Base-by-base conservation (phyloP, 2,888 invertebrate species). In the Biston betularia region DNA sequence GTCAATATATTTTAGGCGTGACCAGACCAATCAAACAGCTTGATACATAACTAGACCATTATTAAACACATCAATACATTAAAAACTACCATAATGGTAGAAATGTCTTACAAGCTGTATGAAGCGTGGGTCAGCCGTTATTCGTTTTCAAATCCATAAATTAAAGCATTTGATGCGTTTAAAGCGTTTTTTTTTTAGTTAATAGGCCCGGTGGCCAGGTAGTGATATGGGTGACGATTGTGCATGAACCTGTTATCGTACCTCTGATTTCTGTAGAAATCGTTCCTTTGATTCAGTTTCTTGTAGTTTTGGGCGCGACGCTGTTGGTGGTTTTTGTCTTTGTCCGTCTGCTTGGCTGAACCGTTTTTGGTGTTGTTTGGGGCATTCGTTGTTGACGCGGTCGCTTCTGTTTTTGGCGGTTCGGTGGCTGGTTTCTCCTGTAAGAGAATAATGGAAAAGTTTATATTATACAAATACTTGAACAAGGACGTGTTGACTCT, bases 181-280 rank as follows among this genome's bases (percentile, higher is more conserved):
- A 60, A 55, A 58, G 54, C 64, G 60, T 50, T 53, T 54, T 50
- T 44, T 52, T 81, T 52, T 81, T 90, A 94, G 74, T 93, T 94
- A 34, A 94, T 94, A 45, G 94, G 91, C n/a, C 93, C 93, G 0
- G 93, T 92, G 10, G 93, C 92, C 56, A 94, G 74, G 65, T 93
- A 94, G 69, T 89, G 88, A 64, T 92, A 93, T 1, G 93, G 93
- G 54, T 89, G 89, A 62, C 93, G 73, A 65, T 84, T 89, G 1
- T 88, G 89, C 81, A 89, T 89, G 55, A 93, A 92, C 52, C 93
- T 72, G 10, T 77, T 83, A 61, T 93, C 93, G 64, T 92, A 93
- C 88, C 93, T 89, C 69, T 89, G 89, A 68, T 90, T 91, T 54
- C 90, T 88, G 69, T 89, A 93, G 83, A 89, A 90, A 52, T 92